Evolutionary conservation across 2,888 invertebrate species (phyloP).

Genomic region (Drosophila limbata): DNA sequence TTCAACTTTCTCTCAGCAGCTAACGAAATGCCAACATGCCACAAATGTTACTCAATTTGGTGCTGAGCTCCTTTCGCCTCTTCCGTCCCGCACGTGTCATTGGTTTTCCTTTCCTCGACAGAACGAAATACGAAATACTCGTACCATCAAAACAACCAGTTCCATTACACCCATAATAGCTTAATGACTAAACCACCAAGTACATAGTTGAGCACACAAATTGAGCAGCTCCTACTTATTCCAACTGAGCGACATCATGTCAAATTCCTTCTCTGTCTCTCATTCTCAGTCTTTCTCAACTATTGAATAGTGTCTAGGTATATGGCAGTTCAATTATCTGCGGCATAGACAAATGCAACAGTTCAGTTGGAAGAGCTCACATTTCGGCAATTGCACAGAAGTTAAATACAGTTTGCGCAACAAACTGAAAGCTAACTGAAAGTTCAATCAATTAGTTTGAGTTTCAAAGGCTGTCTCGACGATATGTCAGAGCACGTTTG

Average conservation of each 20-base stretch:
- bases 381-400: background rate
- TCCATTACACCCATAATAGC: constrained; percentile 57
- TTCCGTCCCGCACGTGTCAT: constrained; percentile 33
- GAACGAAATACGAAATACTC: constrained; percentile 36
- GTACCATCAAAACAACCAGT: constrained; percentile 52
- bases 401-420: background rate
- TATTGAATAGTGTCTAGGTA: constrained; percentile 29
- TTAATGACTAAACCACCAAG: constrained; percentile 78
- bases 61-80: constrained; percentile 32
- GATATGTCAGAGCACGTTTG: background rate
- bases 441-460: background rate
- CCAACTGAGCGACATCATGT: constrained; percentile 46
- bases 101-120: constrained; percentile 21
- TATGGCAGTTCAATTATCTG: constrained; percentile 2
- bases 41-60: constrained; percentile 79
- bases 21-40: constrained; percentile 43
- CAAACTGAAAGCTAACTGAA: background rate
- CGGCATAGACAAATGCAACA: constrained; percentile 9
- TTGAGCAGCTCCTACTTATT: constrained; percentile 74
- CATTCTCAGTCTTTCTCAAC: constrained; percentile 3
- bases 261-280: constrained; percentile 22
- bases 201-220: constrained; percentile 73
- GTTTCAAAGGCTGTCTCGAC: background rate
- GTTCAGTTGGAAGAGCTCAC: constrained; percentile 2
- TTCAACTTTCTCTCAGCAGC: constrained; percentile 50